A percentile compares a stretch with the other conserved stretches of the same genome.
phyloP scores from a whole-genome alignment of 2,113 vertebrate genomes.

The human region GRCh38 chr17:62042501-62043000 shows the following conservation, averaged over 20 bases:
- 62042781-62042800: not conserved
- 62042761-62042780: slow-evolving; percentile 43
- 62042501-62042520: too few relatives aligned
- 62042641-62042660: not conserved
- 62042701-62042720: not conserved
- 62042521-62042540: too few relatives aligned
- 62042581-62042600: too few relatives aligned
- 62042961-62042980: too few relatives aligned
- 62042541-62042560: too few relatives aligned
- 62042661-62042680: slow-evolving; percentile 24
- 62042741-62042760: not conserved
- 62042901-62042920: too few relatives aligned
- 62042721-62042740: not conserved
- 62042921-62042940: too few relatives aligned
- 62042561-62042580: too few relatives aligned
- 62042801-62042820: not conserved
- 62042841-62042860: not conserved
- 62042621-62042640: slow-evolving; percentile 46
- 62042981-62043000: too few relatives aligned
- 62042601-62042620: slow-evolving; percentile 21
- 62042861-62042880: not conserved
- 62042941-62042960: too few relatives aligned
- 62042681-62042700: slow-evolving; percentile 52
- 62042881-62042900: too few relatives aligned
- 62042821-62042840: not conserved